Base-by-base conservation (phyloP, 2,113 vertebrate genomes). In the Elephas maximus region DNA sequence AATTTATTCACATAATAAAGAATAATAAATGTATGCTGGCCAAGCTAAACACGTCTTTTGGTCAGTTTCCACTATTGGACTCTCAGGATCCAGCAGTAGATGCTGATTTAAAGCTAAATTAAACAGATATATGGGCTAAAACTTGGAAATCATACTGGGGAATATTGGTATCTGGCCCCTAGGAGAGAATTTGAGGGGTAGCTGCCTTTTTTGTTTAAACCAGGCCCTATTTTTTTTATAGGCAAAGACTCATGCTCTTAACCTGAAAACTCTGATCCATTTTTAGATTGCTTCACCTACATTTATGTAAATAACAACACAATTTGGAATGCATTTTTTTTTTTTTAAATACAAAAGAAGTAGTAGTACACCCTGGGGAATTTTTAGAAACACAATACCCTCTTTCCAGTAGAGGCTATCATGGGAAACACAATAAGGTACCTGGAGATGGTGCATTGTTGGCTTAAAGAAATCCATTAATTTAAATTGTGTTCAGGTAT, bases 381-480 rank as follows among this genome's bases (percentile, higher is more conserved):
- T 63, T 92, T 94, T 97, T 82, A 89, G 80, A 94, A 90, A 78
- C 11, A 88, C 12, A 76, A 12, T 80, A 26, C 87, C 28, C 24
- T 93, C 20, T 92, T 94, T 67, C 17, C 23, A 24, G 79, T 90
- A 60, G n/a, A 96, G 12, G 1, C 8, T 78, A 2, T 69, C 84
- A 41, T 3, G 30, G n/a, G 90, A 94, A 96, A 73, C 7, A 88
- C 6, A 96, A 53, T 82, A 67, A 93, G 21, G 10, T 85, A 6
- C n/a, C n/a, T 26, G 8, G 28, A 88, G 5, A 93, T 82, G 8
- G 8, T 74, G 45, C 37, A 67, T 90, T 97, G 45, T 96, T 95
- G 41, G 79, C 88, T 93, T 93, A 91, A 96, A 93, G 60, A 96
- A 91, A 77, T 78, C 24, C 80, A 96, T 78, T 95, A 63, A 94